Conservation (phyloP, 1,140 invertebrate species). For the Scaptodrosophila lebanonensis region DNA sequence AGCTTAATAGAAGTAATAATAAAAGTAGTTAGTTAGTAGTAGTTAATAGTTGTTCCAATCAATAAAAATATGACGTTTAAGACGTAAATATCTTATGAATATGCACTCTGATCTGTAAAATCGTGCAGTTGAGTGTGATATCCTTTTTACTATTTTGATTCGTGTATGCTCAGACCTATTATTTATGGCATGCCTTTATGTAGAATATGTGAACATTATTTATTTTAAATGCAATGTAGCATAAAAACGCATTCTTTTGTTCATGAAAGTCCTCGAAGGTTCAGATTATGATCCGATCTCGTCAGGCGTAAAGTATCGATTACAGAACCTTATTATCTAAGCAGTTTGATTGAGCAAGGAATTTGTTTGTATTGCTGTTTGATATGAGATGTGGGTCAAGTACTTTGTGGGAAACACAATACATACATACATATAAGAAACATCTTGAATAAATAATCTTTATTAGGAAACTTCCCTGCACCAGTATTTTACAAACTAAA, state of each 20-base stretch:
- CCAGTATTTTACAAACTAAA: too few species aligned
- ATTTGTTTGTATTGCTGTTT: conserved; percentile 22
- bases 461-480: too few species aligned
- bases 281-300: conserved; percentile 25
- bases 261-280: conserved; percentile 1
- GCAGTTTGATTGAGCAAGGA: conserved; percentile 28
- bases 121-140: too few species aligned
- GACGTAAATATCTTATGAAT: too few species aligned
- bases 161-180: conserved; percentile 47
- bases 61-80: too few species aligned
- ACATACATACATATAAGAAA: too few species aligned
- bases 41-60: too few species aligned
- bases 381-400: conserved; percentile 56
- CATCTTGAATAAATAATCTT: too few species aligned
- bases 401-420: conserved; percentile 30
- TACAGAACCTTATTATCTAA: conserved; percentile 33
- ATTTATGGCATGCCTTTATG: conserved; percentile 20
- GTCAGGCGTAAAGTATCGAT: conserved; percentile 45
- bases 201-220: conserved; percentile 16
- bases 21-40: too few species aligned
- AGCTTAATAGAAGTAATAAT: too few species aligned
- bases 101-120: too few species aligned
- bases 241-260: conserved; percentile 48
- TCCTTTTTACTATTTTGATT: too few species aligned
- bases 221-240: conserved; percentile 53